These are phyloP conservation scores for Ageneiosus marmoratus DNA, from an alignment of 2,113 vertebrate species.

Conservation along the genomic window DNA sequence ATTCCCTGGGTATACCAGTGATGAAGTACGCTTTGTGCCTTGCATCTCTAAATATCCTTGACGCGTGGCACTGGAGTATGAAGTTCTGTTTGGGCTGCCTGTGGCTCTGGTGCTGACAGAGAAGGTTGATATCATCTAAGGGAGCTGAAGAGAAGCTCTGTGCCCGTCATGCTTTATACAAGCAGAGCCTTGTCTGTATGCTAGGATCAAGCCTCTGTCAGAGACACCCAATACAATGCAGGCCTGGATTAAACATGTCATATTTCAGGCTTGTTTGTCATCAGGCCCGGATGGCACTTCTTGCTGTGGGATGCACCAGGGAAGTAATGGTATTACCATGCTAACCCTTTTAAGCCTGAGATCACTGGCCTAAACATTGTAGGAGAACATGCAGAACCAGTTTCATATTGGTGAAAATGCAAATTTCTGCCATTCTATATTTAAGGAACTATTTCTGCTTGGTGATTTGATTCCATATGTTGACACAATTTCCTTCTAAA, in stretches of 20 bases:
- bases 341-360: not conserved
- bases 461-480: not conserved
- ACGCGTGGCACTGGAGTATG: slow-evolving; percentile 28
- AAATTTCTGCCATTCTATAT: not conserved
- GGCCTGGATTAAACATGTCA: slow-evolving; percentile 49
- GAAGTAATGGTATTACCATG: slow-evolving; percentile 21
- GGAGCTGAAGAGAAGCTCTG: slow-evolving; percentile 43
- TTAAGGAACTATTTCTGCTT: not conserved
- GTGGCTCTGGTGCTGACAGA: slow-evolving; percentile 34
- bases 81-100: slow-evolving; percentile 30
- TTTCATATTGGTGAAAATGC: not conserved
- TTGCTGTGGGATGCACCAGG: not conserved
- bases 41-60: slow-evolving; percentile 24
- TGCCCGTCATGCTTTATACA: slow-evolving; percentile 30
- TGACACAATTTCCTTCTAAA: not conserved
- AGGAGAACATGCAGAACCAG: not conserved
- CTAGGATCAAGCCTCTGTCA: slow-evolving; percentile 26
- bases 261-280: slow-evolving; percentile 51
- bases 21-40: slow-evolving; percentile 30
- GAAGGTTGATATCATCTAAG: slow-evolving; percentile 25
- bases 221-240: slow-evolving; percentile 40
- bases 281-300: slow-evolving; percentile 15
- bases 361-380: not conserved
- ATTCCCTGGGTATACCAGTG: not conserved
- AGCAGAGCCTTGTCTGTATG: slow-evolving; percentile 18